A percentile compares a stretch with the other conserved stretches of the same genome.
phyloP scores from a whole-genome alignment of 2,888 invertebrate species.

The Bembecia ichneumoniformis region DNA sequence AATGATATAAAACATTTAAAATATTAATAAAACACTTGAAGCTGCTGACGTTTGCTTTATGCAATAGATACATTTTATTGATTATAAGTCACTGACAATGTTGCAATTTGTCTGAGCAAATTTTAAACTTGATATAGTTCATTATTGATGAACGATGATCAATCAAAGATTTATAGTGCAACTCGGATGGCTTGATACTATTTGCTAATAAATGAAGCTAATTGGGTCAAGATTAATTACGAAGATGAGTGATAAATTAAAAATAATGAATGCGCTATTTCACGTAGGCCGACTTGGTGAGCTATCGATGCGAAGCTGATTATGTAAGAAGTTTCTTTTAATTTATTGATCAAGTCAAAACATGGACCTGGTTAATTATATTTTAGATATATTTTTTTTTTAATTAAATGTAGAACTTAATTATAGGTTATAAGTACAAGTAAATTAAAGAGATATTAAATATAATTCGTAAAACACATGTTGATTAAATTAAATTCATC shows the following conservation, averaged over 20 bases:
- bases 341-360: not conserved
- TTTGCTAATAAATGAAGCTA: not conserved
- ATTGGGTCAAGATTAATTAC: not conserved
- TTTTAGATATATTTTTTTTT: not conserved
- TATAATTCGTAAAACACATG: no score
- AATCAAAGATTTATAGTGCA: not conserved
- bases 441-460: no score
- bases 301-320: not conserved
- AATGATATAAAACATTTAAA: slow-evolving; percentile 10
- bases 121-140: slow-evolving; percentile 7
- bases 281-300: no score
- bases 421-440: no score
- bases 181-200: not conserved
- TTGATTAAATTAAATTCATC: no score
- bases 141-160: slow-evolving; percentile 4
- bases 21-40: slow-evolving; percentile 6
- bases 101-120: slow-evolving; percentile 10
- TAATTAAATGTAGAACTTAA: no score
- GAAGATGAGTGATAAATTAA: not conserved
- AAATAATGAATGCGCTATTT: no score
- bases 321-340: not conserved
- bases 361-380: not conserved
- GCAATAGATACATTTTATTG: slow-evolving; percentile 13
- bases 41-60: slow-evolving; percentile 11
- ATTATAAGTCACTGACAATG: slow-evolving; percentile 8